These are phyloP conservation scores for Myopa testacea DNA, from an alignment of 2,888 invertebrate genomes.

Conservation along the genomic window DNA sequence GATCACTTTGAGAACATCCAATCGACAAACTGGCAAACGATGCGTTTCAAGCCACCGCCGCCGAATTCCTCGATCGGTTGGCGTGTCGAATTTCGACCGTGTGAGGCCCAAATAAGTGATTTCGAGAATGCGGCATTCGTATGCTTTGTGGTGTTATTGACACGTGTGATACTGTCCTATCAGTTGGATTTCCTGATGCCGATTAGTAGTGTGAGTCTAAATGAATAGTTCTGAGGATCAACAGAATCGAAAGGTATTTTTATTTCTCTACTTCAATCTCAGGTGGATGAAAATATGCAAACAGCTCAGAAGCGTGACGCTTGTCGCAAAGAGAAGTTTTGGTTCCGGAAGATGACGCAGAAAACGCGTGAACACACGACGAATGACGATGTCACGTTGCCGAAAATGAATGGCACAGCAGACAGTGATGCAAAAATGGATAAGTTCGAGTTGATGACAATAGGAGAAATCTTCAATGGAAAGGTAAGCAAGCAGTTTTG, in stretches of 20 bases:
- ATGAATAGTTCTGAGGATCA: not conserved
- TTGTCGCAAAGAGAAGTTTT: slow-evolving; percentile 85
- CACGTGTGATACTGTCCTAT: slow-evolving; percentile 96
- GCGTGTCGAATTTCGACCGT: slow-evolving; percentile 99
- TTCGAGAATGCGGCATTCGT: slow-evolving; percentile 99
- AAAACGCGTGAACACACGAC: slow-evolving; percentile 54
- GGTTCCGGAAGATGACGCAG: slow-evolving; percentile 88
- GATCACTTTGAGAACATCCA: slow-evolving; percentile 99
- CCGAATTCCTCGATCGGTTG: slow-evolving; percentile 97
- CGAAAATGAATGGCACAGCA: slow-evolving; percentile 35
- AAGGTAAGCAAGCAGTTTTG: slow-evolving; percentile 61
- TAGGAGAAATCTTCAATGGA: slow-evolving; percentile 97
- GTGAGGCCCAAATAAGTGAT: slow-evolving; percentile 98
- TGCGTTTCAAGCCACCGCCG: slow-evolving; percentile 98
- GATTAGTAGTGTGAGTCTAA: slow-evolving; percentile 83
- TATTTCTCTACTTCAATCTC: slow-evolving; percentile 12
- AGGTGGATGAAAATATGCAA: slow-evolving; percentile 97
- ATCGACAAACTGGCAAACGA: slow-evolving; percentile 99
- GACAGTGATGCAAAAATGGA: slow-evolving; percentile 27
- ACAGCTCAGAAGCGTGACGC: slow-evolving; percentile 94
- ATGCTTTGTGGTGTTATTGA: slow-evolving; percentile 96
- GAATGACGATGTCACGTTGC: slow-evolving; percentile 36
- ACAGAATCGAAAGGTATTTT: not conserved
- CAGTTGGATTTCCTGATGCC: slow-evolving; percentile 96
- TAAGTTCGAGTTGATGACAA: slow-evolving; percentile 83